Conservation (phyloP, 2,797 vertebrate genomes). For the Bovichtus diacanthus region DNA sequence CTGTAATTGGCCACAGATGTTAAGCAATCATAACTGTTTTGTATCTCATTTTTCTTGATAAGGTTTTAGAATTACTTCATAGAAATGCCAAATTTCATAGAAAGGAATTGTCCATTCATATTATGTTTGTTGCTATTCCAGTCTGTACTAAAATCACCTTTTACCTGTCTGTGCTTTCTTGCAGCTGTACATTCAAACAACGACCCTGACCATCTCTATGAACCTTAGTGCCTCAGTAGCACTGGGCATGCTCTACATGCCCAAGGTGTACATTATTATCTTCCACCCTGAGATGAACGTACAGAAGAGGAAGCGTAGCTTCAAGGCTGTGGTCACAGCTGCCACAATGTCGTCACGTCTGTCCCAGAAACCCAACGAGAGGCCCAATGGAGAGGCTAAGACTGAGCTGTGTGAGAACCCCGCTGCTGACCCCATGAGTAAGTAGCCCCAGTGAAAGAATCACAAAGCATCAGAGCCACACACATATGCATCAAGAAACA, state of each 20-base stretch:
- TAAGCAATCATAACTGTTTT: constrained; percentile 28
- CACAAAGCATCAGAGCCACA: constrained; percentile 14
- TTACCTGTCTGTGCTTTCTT: constrained; percentile 34
- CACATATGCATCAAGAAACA: neutral
- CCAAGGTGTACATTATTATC: constrained; percentile 99
- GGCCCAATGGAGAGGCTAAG: constrained; percentile 98
- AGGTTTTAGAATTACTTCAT: constrained; percentile 32
- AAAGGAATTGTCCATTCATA: neutral
- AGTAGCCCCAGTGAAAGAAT: constrained; percentile 52
- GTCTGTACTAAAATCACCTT: constrained; percentile 14
- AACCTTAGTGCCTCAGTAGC: constrained; percentile 99
- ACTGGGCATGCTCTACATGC: constrained; percentile 99
- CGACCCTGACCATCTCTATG: constrained; percentile 99
- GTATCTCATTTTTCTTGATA: constrained; percentile 42
- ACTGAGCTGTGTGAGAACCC: constrained; percentile 96
- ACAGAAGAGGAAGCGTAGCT: constrained; percentile 98
- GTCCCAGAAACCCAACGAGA: constrained; percentile 95
- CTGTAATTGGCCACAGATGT: constrained; percentile 57
- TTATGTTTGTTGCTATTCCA: neutral
- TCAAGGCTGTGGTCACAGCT: constrained; percentile 98
- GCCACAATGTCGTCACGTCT: constrained; percentile 98
- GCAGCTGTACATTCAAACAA: constrained; percentile 99
- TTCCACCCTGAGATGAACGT: constrained; percentile 99
- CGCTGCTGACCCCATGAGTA: constrained; percentile 81
- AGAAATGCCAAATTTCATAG: constrained; percentile 27